These are phyloP conservation scores for Lepisosteus osseus DNA, from an alignment of 2,113 vertebrate species.

Conservation along the genomic window DNA sequence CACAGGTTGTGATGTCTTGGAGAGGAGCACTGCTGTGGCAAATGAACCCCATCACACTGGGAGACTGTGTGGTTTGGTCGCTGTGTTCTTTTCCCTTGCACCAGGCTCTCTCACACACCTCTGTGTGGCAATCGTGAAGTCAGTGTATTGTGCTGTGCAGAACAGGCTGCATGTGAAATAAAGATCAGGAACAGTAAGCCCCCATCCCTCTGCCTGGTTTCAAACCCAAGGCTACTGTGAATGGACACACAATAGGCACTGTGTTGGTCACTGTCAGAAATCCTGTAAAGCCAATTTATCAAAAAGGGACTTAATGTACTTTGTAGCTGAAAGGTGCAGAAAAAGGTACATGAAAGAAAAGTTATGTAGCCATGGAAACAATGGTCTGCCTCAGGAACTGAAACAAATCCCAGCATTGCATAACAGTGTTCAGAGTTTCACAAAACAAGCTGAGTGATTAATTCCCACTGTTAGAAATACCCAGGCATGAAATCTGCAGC, in stretches of 20 bases:
- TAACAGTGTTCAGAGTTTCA: not conserved
- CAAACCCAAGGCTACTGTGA: constrained; percentile 34
- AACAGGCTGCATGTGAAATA: not conserved
- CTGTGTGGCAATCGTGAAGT: constrained; percentile 24
- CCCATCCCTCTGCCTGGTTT: not conserved
- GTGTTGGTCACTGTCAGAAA: constrained; percentile 6
- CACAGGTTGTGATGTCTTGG: no score
- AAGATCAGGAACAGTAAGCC: not conserved
- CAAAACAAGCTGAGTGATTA: no score
- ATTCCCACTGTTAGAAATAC: no score
- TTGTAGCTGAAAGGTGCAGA: not conserved
- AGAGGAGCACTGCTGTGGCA: no score
- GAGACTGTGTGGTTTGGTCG: no score
- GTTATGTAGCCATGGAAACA: constrained; percentile 12
- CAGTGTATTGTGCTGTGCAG: not conserved
- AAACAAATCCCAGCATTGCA: not conserved
- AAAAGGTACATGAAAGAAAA: not conserved
- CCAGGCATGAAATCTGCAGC: no score
- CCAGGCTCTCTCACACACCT: constrained; percentile 7
- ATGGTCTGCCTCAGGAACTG: not conserved
- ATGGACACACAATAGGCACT: constrained; percentile 13
- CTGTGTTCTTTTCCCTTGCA: no score
- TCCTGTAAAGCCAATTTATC: constrained; percentile 6
- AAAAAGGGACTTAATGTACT: not conserved
- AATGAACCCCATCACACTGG: no score